Base-by-base conservation (phyloP, 2,113 vertebrate species). In the Cyanoderma ruficeps region DNA sequence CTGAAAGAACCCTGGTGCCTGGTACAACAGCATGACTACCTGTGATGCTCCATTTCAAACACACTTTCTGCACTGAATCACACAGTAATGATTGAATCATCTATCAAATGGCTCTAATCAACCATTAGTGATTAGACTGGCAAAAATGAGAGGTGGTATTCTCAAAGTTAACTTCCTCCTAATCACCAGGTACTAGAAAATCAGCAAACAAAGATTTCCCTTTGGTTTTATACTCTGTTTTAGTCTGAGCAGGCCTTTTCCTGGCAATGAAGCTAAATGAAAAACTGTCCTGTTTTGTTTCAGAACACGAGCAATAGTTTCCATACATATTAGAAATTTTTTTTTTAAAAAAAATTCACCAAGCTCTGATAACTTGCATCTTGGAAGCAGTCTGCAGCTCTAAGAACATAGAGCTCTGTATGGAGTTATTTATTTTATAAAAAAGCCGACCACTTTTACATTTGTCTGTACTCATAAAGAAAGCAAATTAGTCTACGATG, bases 371-470 rank as follows among this genome's bases (percentile, higher is more conserved):
- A 61, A 59, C 28, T 63, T 53, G 9, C 15, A 23, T 35, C 20
- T 55, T 52, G 13, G 42, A 92, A 90, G 33, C 7, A 4, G 25
- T n/a, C n/a, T 37, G 5, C 6, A 89, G 41, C 7, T 79, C 30
- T 50, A 76, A 44, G 50, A 89, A 81, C 9, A 75, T 0, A 82
- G 13, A 91, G 35, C 11, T 41, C 39, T 42, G 8, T 1, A 7
- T 21, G 35, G 12, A 4, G 53, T 37, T 69, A 49, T 74, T 65
- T 56, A 67, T 33, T 64, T 63, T 6, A 50, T 5, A 79, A 28
- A 78, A 71, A 60, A 46, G 25, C 20, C 44, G 0, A 0, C 4
- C 50, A 20, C 8, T 52, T 35, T 47, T 25, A 16, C 5, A 31
- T 39, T 41, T 68, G 35, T 20, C 50, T 79, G 25, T 23, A 63